A percentile compares a stretch with the other conserved stretches of the same genome.
Conservation (phyloP, 2,797 vertebrate species). For the Austrolebias charrua region DNA sequence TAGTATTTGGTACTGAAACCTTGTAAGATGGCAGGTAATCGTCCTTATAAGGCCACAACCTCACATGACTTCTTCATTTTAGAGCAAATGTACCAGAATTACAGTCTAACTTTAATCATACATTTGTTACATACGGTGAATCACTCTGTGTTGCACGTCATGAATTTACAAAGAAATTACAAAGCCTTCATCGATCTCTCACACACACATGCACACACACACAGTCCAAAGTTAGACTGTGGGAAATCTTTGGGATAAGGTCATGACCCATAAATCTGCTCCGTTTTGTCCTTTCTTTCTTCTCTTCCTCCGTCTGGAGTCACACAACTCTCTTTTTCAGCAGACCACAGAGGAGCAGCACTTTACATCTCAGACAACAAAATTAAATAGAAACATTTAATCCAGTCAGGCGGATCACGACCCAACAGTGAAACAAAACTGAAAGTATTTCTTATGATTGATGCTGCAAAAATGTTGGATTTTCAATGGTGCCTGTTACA, state of each 20-base stretch:
- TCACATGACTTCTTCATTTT: background rate
- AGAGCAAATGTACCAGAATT: slow-evolving; percentile 1
- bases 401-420: background rate
- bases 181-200: background rate
- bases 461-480: no score
- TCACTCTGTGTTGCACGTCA: slow-evolving; percentile 26
- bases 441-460: background rate
- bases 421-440: background rate
- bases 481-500: background rate
- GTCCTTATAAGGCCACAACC: slow-evolving; percentile 5
- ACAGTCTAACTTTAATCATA: slow-evolving; percentile 6
- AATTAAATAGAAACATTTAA: background rate
- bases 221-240: slow-evolving; percentile 55
- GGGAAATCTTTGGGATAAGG: slow-evolving; percentile 72
- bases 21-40: background rate
- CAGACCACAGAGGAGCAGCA: slow-evolving; percentile 43
- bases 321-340: slow-evolving; percentile 44
- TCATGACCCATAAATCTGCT: slow-evolving; percentile 61
- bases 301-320: slow-evolving; percentile 24
- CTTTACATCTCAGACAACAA: slow-evolving; percentile 7
- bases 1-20: background rate
- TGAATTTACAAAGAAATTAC: slow-evolving; percentile 15
- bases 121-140: slow-evolving; percentile 20
- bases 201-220: slow-evolving; percentile 25
- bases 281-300: slow-evolving; percentile 34